Base-by-base conservation (phyloP, 2,888 invertebrate genomes). In the Xanthia icteritia region DNA sequence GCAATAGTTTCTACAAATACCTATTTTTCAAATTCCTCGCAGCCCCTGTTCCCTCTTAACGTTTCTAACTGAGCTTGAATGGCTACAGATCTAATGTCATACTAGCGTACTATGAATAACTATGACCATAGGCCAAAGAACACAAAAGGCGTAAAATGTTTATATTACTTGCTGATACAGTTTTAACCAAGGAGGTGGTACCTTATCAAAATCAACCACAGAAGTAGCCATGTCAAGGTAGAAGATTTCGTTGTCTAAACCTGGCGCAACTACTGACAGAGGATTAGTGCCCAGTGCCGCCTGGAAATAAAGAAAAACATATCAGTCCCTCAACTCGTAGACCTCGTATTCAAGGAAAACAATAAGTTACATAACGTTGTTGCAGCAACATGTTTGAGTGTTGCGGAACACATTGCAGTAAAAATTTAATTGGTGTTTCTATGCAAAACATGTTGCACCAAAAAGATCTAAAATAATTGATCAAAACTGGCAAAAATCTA, bases 141-240 rank as follows among this genome's bases (percentile, higher is more conserved):
- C 42, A 42, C 9, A 42, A 42, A 42, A 42, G 9, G 42, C 42
- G 42, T 9, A 42, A 36, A 42, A 42, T 11, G 42, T 9, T 42
- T 42, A 9, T 42, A 11, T 42, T 42, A 42, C 42, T 42, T 42
- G 11, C 42, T 42, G 11, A 42, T 42, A 11, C 42, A 42, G 42
- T 42, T 42, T 42, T 11, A 42, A 42, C 42, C 42, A 42, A 42
- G 11, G 42, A 42, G 42, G 42, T 42, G 51, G 8, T 93, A 98
- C 98, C 97, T 99, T 99, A 64, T 99, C 99, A 31, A 99, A 97
- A 5, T 99, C 99, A 0, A 99, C 99, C 0, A 99, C 98, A 0
- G 99, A 98, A 0, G 99, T 99, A 0, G 99, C 99, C 99, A 99
- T 99, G 92, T 99, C 99, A 76, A 99, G 95, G 13, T 99, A 97